Evolutionary conservation across 2,797 vertebrate species (phyloP).

Genomic region (Anableps anableps): DNA sequence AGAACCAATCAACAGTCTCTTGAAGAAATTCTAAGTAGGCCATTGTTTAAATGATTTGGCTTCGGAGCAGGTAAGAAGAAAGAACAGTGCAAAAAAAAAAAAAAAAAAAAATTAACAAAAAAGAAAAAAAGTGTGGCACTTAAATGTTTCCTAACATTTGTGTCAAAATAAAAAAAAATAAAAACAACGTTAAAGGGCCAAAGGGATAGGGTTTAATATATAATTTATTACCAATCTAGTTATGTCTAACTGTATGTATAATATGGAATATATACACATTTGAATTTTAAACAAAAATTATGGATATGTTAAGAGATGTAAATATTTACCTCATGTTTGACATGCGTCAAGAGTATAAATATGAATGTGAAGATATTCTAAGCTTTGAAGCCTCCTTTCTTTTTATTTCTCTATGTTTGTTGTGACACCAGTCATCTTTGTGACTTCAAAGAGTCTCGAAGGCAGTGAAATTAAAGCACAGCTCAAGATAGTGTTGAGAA

Average conservation of each 20-base stretch:
- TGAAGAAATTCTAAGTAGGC: neutral
- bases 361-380: neutral
- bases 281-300: slow-evolving; percentile 1
- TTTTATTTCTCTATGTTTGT: neutral
- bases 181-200: neutral
- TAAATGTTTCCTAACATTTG: neutral
- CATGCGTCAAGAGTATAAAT: slow-evolving; percentile 24
- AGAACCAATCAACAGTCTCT: neutral
- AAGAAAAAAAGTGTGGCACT: neutral
- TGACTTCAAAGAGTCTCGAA: slow-evolving; percentile 16
- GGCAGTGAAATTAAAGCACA: neutral
- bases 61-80: neutral
- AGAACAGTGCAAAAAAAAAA: neutral
- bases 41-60: neutral
- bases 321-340: neutral
- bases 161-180: neutral
- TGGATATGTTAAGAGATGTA: neutral
- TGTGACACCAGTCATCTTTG: slow-evolving; percentile 21
- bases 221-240: neutral
- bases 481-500: neutral
- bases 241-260: neutral
- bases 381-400: neutral
- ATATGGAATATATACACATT: neutral
- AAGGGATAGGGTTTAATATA: neutral
- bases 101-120: too few species aligned